phyloP scores from a whole-genome alignment of 1,140 invertebrate species.

The Leucophenga varia region DNA sequence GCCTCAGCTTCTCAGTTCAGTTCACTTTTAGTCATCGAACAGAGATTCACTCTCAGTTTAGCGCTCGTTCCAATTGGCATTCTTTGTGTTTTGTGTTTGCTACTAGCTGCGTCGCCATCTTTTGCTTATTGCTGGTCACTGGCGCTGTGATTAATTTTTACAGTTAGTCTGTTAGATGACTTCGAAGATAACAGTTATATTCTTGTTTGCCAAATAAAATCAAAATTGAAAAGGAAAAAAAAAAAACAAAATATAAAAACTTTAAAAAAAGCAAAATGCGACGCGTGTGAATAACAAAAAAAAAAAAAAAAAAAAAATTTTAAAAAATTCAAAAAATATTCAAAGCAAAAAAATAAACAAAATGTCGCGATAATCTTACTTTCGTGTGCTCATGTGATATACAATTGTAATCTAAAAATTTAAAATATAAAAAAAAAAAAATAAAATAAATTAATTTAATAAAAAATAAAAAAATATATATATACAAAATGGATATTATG shows the following conservation, averaged over 20 bases:
- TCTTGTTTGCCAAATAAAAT: slow-evolving; percentile 16
- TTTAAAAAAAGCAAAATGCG: slow-evolving; percentile 7
- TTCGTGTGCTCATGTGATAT: too few relatives aligned
- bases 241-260: slow-evolving; percentile 7
- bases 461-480: not conserved
- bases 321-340: not conserved
- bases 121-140: too few relatives aligned
- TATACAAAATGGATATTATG: slow-evolving; percentile 38
- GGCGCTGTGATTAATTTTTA: slow-evolving; percentile 52
- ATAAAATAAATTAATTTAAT: not conserved
- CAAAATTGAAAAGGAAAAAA: not conserved
- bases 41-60: slow-evolving; percentile 12
- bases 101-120: slow-evolving; percentile 3
- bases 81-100: too few relatives aligned
- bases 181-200: slow-evolving; percentile 42
- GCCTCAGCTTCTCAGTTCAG: too few relatives aligned
- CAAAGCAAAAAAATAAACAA: slow-evolving; percentile 9
- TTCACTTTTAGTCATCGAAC: too few relatives aligned
- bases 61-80: not conserved
- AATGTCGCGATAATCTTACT: too few relatives aligned
- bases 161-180: slow-evolving; percentile 53
- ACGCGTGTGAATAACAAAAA: slow-evolving; percentile 10
- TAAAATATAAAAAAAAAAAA: slow-evolving; percentile 8
- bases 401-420: not conserved
- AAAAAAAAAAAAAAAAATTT: not conserved